These are phyloP conservation scores for Chorisops tibialis DNA, from an alignment of 2,888 invertebrate species.

Conservation along the genomic window DNA sequence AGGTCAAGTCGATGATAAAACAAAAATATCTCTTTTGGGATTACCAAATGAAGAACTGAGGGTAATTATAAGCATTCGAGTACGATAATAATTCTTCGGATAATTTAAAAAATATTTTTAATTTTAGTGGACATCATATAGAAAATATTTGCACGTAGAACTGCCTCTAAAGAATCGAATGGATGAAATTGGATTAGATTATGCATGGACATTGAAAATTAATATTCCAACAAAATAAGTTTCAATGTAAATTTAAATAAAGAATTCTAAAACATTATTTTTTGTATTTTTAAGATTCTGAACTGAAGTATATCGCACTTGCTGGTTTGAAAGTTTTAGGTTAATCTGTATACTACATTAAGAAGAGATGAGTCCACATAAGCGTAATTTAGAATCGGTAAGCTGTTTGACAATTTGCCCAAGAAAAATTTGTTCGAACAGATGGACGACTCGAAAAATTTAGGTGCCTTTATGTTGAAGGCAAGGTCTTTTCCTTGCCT, in stretches of 20 bases:
- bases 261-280: too few species aligned
- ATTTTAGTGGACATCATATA: constrained; percentile 41
- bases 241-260: neutral
- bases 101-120: neutral
- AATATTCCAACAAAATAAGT: constrained; percentile 33
- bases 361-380: too few species aligned
- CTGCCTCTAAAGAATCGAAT: constrained; percentile 48
- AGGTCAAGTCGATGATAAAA: constrained; percentile 38
- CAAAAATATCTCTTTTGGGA: constrained; percentile 56
- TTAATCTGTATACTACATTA: too few species aligned
- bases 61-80: constrained; percentile 33
- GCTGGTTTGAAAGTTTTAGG: too few species aligned
- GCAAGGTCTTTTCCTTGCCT: too few species aligned
- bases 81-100: neutral
- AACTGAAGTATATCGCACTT: too few species aligned
- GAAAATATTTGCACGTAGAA: constrained; percentile 40
- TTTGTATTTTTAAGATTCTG: too few species aligned
- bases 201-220: constrained; percentile 50
- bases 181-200: constrained; percentile 44
- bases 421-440: too few species aligned
- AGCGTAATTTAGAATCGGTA: too few species aligned
- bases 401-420: too few species aligned
- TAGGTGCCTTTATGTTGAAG: too few species aligned
- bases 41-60: constrained; percentile 43
- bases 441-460: too few species aligned